phyloP scores from a whole-genome alignment of 2,113 vertebrate species.

The Heloderma charlesbogerti region DNA sequence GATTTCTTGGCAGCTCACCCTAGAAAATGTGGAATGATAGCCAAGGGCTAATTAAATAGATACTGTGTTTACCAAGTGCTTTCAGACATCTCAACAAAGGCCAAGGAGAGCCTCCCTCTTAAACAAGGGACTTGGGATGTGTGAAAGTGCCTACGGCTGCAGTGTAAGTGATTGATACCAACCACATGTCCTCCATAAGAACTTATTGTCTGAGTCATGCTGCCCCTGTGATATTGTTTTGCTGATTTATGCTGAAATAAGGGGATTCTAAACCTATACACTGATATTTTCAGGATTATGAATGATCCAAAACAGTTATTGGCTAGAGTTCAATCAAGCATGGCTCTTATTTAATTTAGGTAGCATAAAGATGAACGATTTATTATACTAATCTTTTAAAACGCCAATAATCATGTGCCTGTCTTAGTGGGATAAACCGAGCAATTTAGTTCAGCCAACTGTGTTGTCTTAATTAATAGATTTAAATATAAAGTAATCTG shows the following conservation, averaged over 20 bases:
- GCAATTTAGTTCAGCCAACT: conserved; percentile 38
- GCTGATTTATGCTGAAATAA: conserved; percentile 33
- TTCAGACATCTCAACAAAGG: not conserved
- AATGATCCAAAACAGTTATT: conserved; percentile 42
- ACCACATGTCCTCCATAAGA: not conserved
- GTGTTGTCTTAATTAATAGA: conserved; percentile 51
- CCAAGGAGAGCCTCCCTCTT: not conserved
- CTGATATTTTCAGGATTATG: conserved; percentile 14
- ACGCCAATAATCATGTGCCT: conserved; percentile 44
- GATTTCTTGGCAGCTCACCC: not conserved
- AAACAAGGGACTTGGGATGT: not conserved
- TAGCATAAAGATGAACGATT: conserved; percentile 33
- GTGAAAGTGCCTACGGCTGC: not conserved
- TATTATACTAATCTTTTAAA: conserved; percentile 40
- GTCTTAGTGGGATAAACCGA: conserved; percentile 27
- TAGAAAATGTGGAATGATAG: not conserved
- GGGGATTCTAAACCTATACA: conserved; percentile 14
- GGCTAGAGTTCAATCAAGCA: conserved; percentile 41
- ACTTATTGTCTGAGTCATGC: not conserved
- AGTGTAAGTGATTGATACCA: not conserved
- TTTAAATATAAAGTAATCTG: conserved; percentile 52
- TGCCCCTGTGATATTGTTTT: not conserved
- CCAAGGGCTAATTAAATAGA: not conserved
- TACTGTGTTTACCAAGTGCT: not conserved
- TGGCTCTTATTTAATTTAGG: conserved; percentile 44